These are phyloP conservation scores for Protobothrops mucrosquamatus DNA, from an alignment of 2,113 vertebrate species.

Conservation along the genomic window DNA sequence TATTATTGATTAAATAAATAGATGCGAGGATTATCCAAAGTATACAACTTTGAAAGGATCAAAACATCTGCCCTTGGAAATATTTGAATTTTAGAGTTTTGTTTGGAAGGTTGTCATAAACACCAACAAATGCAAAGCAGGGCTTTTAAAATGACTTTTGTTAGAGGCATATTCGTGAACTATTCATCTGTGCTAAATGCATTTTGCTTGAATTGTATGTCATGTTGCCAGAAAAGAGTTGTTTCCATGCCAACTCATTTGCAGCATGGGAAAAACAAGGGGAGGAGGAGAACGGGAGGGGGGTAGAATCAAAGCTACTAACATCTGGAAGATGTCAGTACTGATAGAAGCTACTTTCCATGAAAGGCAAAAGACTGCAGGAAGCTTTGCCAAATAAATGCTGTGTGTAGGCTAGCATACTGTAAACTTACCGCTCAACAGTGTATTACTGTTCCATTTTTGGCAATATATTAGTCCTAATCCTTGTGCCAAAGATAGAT, in stretches of 20 bases:
- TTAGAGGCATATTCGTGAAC: conserved; percentile 77
- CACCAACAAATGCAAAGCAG: conserved; percentile 74
- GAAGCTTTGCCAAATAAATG: conserved; percentile 69
- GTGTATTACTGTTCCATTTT: conserved; percentile 62
- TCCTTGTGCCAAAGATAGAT: conserved; percentile 54
- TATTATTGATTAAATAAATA: conserved; percentile 47
- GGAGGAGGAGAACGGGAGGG: conserved; percentile 10
- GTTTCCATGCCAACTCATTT: conserved; percentile 86
- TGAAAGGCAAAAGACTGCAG: conserved; percentile 67
- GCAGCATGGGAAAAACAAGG: conserved; percentile 62
- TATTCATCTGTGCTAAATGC: conserved; percentile 82
- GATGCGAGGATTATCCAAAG: background rate
- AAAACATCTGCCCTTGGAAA: conserved; percentile 45
- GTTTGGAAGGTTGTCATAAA: conserved; percentile 75
- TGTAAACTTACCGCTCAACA: conserved; percentile 64
- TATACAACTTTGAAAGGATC: conserved; percentile 17
- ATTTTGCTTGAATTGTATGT: conserved; percentile 81
- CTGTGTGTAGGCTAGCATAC: conserved; percentile 62
- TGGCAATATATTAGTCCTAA: conserved; percentile 58
- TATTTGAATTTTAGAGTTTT: conserved; percentile 41
- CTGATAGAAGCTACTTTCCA: conserved; percentile 74
- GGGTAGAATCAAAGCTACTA: conserved; percentile 75
- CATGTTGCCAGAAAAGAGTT: conserved; percentile 79
- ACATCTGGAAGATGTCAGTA: conserved; percentile 81
- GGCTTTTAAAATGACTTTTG: conserved; percentile 76